Percentiles rank a stretch among this genome's conserved stretches.
phyloP scores from a whole-genome alignment of 2,888 invertebrate species.

The Drepanosiphum platanoidis region DNA sequence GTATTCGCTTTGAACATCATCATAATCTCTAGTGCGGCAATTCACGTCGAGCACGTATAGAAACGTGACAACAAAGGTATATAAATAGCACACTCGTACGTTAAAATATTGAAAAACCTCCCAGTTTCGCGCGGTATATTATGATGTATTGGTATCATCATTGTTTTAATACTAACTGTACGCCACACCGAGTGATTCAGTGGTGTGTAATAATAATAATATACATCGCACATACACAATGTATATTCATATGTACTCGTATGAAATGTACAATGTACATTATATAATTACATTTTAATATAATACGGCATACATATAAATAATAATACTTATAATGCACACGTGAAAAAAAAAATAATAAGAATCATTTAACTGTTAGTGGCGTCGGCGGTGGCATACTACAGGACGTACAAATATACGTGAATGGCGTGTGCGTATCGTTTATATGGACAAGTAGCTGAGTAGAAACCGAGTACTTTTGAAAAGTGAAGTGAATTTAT shows the following conservation, averaged over 20 bases:
- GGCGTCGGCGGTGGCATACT: not conserved
- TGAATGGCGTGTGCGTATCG: slow-evolving; percentile 42
- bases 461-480: slow-evolving; percentile 53
- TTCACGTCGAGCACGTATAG: not conserved
- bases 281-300: not conserved
- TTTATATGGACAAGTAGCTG: slow-evolving; percentile 57
- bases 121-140: not conserved
- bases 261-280: no score
- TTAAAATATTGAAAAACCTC: not conserved
- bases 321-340: not conserved
- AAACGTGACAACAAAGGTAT: not conserved
- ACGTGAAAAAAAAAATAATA: slow-evolving; percentile 19
- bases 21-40: not conserved
- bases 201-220: not conserved
- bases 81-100: not conserved
- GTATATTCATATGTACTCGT: no score
- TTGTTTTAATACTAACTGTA: slow-evolving; percentile 8
- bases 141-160: not conserved
- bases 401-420: slow-evolving; percentile 21
- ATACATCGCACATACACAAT: not conserved
- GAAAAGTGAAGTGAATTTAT: slow-evolving; percentile 62
- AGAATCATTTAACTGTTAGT: slow-evolving; percentile 10
- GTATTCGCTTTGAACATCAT: not conserved
- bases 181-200: not conserved
- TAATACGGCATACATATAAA: not conserved